Base-by-base conservation (phyloP, 2,113 vertebrate genomes). In the Arothron firmamentum region DNA sequence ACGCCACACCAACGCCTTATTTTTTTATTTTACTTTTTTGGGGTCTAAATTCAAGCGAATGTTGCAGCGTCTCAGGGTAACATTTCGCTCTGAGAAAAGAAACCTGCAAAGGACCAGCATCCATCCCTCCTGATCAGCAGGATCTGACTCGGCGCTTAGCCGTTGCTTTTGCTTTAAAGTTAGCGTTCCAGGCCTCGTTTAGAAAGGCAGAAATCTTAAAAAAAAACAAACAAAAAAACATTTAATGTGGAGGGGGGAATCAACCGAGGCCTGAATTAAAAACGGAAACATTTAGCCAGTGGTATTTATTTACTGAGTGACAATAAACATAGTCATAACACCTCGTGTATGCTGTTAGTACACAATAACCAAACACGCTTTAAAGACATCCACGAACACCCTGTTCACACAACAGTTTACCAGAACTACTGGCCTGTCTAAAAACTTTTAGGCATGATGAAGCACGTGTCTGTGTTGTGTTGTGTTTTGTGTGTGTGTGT, bases 221-320 rank as follows among this genome's bases (percentile, higher is more conserved):
- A 17, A 1, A 49, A 42, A 34, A 38, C 1, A 18, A 12, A n/a
- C n/a, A 31, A n/a, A 53, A 7, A 31, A n/a, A 31, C 7, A 21
- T 15, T 21, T 5, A 28, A 31, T 9, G 15, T n/a, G 6, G 25
- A 8, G 13, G 18, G 6, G 19, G 15, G 49, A 7, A 49, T 17
- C 2, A n/a, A n/a, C n/a, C 2, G 78, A 52, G 48, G 43, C 67
- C 49, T 52, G 41, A 50, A 61, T 61, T 66, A 70, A 49, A 72
- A 56, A 52, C 58, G 60, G 10, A 79, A 72, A 81, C 63, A 70
- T 63, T 49, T 56, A 79, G 59, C 69, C 60, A 73, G 80, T 85
- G 67, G 50, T 79, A 80, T 75, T 78, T 83, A 85, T 83, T 82
- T 67, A 54, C 74, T 54, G 31, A 59, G 59, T 63, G 65, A 83